These are phyloP conservation scores for Panthera tigris DNA, from an alignment of 2,113 vertebrate genomes.

Conservation along the genomic window DNA sequence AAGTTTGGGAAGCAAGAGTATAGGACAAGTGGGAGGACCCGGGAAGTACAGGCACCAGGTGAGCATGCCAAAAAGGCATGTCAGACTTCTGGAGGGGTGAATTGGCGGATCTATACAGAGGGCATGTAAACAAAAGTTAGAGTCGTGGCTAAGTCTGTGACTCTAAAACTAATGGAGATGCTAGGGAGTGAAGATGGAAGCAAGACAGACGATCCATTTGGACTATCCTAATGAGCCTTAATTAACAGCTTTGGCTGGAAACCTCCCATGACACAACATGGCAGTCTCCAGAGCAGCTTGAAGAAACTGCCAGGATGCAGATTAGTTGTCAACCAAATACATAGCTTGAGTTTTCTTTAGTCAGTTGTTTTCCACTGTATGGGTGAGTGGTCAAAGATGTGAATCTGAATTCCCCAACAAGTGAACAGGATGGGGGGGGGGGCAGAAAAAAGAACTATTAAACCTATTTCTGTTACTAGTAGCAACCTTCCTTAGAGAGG, in stretches of 20 bases:
- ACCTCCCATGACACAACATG: neutral
- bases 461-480: neutral
- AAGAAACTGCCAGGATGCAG: neutral
- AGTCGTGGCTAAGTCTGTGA: neutral
- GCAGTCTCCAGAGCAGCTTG: neutral
- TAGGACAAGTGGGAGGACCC: neutral
- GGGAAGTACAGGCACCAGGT: neutral
- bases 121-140: neutral
- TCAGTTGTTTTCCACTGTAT: neutral
- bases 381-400: neutral
- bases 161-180: neutral
- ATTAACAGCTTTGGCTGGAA: neutral
- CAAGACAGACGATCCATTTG: neutral
- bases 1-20: neutral
- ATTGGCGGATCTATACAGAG: neutral
- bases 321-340: neutral
- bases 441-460: neutral
- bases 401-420: neutral
- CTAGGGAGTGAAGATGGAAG: neutral
- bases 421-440: neutral
- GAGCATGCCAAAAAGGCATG: accelerated
- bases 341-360: neutral
- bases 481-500: neutral
- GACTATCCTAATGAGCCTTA: constrained; percentile 28
- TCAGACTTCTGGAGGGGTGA: neutral